Conservation (phyloP, 2,888 invertebrate species). For the Brachycybe producta region DNA sequence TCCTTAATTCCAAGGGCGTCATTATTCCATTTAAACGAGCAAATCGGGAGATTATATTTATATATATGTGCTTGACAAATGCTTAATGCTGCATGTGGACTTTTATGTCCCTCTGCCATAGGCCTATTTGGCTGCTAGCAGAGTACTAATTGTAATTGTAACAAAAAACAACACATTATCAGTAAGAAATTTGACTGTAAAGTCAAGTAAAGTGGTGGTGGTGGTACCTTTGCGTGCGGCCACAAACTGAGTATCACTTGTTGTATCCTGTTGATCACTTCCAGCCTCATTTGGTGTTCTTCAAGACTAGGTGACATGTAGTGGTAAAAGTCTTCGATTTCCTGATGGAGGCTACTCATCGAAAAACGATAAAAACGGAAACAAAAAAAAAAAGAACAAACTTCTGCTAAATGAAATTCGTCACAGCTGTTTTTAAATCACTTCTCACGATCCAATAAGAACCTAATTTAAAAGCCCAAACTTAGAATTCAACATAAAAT, state of each 20-base stretch:
- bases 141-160: too few species aligned
- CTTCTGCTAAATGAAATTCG: too few species aligned
- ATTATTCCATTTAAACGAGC: too few species aligned
- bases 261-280: slow-evolving; percentile 80
- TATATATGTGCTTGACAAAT: too few species aligned
- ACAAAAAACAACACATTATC: too few species aligned
- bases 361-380: too few species aligned
- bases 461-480: neutral
- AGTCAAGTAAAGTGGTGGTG: neutral
- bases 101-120: too few species aligned
- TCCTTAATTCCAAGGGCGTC: too few species aligned
- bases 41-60: too few species aligned
- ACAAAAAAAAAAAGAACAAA: slow-evolving; percentile 16
- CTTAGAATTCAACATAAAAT: too few species aligned
- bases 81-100: too few species aligned
- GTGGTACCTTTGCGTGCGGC: slow-evolving; percentile 57
- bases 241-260: slow-evolving; percentile 74
- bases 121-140: too few species aligned
- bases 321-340: slow-evolving; percentile 89
- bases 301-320: slow-evolving; percentile 88
- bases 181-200: neutral
- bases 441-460: neutral
- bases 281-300: slow-evolving; percentile 75
- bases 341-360: slow-evolving; percentile 92
- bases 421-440: slow-evolving; percentile 8